Base-by-base conservation (phyloP, 2,113 vertebrate species). In the Actenoides lindsayi region DNA sequence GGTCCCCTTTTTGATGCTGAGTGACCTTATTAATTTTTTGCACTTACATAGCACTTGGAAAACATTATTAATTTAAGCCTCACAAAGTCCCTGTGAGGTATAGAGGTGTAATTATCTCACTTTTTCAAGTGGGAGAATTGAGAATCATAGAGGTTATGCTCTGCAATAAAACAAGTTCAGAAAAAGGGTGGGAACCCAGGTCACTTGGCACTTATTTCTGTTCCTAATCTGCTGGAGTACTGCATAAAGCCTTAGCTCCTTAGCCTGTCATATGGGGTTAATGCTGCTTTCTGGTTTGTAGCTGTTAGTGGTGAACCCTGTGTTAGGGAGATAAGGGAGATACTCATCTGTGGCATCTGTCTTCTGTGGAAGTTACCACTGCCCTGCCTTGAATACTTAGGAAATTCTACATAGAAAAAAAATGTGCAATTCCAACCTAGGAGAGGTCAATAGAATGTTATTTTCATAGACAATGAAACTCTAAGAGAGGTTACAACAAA, bases 1-100 rank as follows among this genome's bases (percentile, higher is more conserved):
- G 44, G 30, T 89, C 53, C 42, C 7, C 9, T 84, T 94, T 94
- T 86, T 91, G 83, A 76, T 82, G 59, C 46, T 86, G 46, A 86
- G 5, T 18, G n/a, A 81, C 74, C 48, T 94, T 91, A 95, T 64
- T 96, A 95, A 90, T 84, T 85, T 85, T 96, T 89, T 85, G 27
- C 62, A 73, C 74, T 87, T 87, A 71, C 20, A 89, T n/a, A 89
- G 35, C 21, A 71, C 37, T 96, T 84, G 87, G 93, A 53, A 93
- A 96, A 91, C 78, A 79, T 75, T 89, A 82, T 75, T 80, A 91
- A 89, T 92, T 95, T 85, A 85, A 94, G 74, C 44, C 73, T 93
- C 83, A 83, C 41, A 56, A 42, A 78, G 69, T 56, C 56, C 48
- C 48, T 4, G 5, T 71, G 80, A 94, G 60, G 69, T 79, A 68